Base-by-base conservation (phyloP, 2,888 invertebrate species). In the Cylloceria caligata region DNA sequence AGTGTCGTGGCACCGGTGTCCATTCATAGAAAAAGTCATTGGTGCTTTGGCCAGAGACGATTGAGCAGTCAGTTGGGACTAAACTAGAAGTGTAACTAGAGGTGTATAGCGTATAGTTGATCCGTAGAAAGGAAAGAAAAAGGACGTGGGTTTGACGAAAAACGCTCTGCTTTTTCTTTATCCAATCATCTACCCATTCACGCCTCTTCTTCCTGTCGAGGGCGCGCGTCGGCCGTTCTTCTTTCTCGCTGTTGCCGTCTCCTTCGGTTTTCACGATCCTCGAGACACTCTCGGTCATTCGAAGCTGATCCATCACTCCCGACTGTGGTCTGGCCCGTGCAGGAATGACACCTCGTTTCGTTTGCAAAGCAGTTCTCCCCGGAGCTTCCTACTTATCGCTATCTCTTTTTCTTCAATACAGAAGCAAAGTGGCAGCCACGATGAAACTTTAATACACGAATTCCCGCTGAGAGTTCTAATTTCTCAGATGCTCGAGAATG, bases 161-260 rank as follows among this genome's bases (percentile, higher is more conserved):
- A 79, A 82, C 75, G 82, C 86, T 85, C 84, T 80, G 84, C 85
- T 81, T 83, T 86, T 88, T 90, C 90, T 91, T 91, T 91, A 91
- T 91, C 89, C 89, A 91, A 91, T 91, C 89, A 91, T 91, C 89
- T 83, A 80, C 74, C 89, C 87, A 91, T 91, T 91, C 91, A 91
- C 90, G 91, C 90, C 90, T 87, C 84, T 60, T 79, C 71, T 77
- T 77, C 45, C 52, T 49, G 21, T 49, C 71, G 80, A 60, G 55
- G 67, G 80, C 79, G 36, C 74, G 83, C 72, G 60, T 80, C 77
- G 27, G 42, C 45, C 80, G 42, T 68, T 68, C 34, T 49, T 79
- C 82, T 77, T 73, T 78, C 80, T 75, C 68, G 30, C 60, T 19
- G 19, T 27, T 74, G 49, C 69, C 64, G 64, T 39, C 24, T 34